Base-by-base conservation (phyloP, 2,113 vertebrate genomes). In the Cryptomyrus ogoouensis region DNA sequence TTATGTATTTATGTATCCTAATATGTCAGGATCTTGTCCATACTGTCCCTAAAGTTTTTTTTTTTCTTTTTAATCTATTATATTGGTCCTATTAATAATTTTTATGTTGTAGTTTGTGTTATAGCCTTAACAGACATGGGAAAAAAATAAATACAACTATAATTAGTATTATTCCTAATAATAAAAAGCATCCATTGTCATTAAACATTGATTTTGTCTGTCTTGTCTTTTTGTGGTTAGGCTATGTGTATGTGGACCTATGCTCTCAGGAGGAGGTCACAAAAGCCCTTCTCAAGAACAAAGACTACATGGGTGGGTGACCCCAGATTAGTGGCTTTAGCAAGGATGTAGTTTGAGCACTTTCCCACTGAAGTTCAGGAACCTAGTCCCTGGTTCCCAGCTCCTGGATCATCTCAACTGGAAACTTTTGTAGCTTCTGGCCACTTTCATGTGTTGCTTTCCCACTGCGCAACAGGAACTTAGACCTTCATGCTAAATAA, bases 241-340 rank as follows among this genome's bases (percentile, higher is more conserved):
- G 98, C 89, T 98, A 97, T 21, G 91, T 99, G 66, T 99, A 98
- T 92, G 97, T 98, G 94, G 98, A 99, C 90, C 94, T 99, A 88
- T 94, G 91, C 87, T 97, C 96, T 0, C 97, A 97, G 6, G 96
- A 97, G 88, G 97, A 99, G 35, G 95, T 98, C 88, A 95, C 95
- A 58, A 97, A 97, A 89, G 97, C 98, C 47, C 94, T 99, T 91
- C 97, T 96, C 90, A 95, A 95, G 58, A 97, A 97, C 88, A 97
- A 97, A 91, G 98, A 99, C 88, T 99, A 98, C 93, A 96, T 99
- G 94, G 98, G 98, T 99, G 90, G 96, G 94, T 89, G 53, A 53
- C 10, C 13, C n/a, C 53, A 56, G 12, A 58, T 62, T 53, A 6
- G 1, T 47, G 27, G 84, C n/a, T 7, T 31, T n/a, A 15, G 15